Percentiles rank a stretch among this genome's conserved stretches.
These are phyloP conservation scores for Oreocharis arfaki DNA, from an alignment of 2,113 vertebrate genomes.

Conservation along the genomic window DNA sequence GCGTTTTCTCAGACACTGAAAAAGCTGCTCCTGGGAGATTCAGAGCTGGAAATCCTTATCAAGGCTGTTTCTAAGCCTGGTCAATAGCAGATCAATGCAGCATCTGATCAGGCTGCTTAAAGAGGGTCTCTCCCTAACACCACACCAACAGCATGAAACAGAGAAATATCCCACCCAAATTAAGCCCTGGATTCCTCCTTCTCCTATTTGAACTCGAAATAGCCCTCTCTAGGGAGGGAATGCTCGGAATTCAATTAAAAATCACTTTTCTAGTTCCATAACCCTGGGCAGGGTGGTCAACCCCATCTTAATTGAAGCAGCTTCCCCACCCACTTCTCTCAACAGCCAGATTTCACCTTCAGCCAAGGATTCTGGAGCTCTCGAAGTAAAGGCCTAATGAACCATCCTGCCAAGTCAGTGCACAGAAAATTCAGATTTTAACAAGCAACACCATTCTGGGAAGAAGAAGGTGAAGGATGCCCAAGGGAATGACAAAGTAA, in stretches of 20 bases:
- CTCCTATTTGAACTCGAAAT: not conserved
- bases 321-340: not conserved
- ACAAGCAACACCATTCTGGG: not conserved
- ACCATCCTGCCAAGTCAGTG: not conserved
- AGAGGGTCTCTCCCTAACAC: not conserved
- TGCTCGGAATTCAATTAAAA: not conserved
- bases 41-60: not conserved
- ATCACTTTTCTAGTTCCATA: not conserved
- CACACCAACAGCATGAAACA: fast-evolving
- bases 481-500: not conserved
- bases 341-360: not conserved
- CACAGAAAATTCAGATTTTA: not conserved
- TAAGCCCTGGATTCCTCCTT: not conserved
- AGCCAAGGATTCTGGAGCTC: not conserved
- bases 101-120: not conserved
- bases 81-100: not conserved
- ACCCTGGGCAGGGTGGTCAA: not conserved
- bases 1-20: not conserved
- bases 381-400: not conserved
- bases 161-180: not conserved
- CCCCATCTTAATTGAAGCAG: not conserved
- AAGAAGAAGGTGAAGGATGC: not conserved
- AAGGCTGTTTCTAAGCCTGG: not conserved
- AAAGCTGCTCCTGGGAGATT: not conserved
- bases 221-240: not conserved